Conservation (phyloP, 2,797 vertebrate genomes). For the Ptychadena robeensis region DNA sequence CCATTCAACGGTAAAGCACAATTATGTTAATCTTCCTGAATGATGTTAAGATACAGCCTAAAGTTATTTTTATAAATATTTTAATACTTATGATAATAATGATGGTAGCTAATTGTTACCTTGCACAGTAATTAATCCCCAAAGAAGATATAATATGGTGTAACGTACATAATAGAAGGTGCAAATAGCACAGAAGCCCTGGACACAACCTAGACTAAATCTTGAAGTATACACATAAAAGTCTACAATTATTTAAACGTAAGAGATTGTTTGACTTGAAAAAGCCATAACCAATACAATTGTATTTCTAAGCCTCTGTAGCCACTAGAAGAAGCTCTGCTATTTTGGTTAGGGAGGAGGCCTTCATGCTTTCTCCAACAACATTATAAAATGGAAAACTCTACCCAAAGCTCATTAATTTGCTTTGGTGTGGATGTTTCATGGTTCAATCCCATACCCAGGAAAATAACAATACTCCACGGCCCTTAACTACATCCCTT, state of each 20-base stretch:
- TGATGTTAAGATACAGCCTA: background rate
- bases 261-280: background rate
- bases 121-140: background rate
- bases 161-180: background rate
- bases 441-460: background rate
- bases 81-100: background rate
- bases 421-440: background rate
- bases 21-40: background rate
- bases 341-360: background rate
- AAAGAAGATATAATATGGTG: background rate
- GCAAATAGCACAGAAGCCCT: no score
- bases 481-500: background rate
- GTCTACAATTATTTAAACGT: background rate
- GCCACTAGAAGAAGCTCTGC: background rate
- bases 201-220: background rate
- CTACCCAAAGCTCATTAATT: background rate
- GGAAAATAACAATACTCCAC: background rate
- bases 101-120: background rate
- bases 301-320: background rate
- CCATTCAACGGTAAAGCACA: constrained; percentile 20
- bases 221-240: background rate
- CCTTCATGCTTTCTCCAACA: no score
- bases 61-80: constrained; percentile 7
- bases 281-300: background rate
- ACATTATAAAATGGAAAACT: no score